Conservation (phyloP, 2,888 invertebrate genomes). For the Thyatira batis region DNA sequence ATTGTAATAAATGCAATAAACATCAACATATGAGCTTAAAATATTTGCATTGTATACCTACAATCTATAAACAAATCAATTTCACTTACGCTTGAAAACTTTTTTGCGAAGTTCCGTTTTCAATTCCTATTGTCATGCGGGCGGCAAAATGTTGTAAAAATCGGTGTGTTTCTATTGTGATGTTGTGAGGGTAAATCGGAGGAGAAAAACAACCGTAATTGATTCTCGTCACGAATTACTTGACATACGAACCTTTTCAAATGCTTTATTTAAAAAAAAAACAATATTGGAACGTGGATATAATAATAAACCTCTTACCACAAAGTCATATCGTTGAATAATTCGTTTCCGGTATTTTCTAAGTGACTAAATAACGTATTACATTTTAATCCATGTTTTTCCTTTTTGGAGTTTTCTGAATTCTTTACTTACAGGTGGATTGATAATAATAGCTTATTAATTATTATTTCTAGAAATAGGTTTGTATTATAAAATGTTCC, state of each 20-base stretch:
- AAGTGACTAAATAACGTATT: too few relatives aligned
- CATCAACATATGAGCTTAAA: not conserved
- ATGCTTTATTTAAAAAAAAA: not conserved
- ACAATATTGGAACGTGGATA: not conserved
- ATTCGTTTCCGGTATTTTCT: not conserved
- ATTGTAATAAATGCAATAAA: too few relatives aligned
- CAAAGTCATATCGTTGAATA: not conserved
- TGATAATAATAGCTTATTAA: too few relatives aligned
- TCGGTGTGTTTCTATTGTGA: constrained; percentile 28
- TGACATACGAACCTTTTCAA: constrained; percentile 16
- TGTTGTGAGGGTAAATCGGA: constrained; percentile 13
- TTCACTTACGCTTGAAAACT: not conserved
- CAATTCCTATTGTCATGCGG: constrained; percentile 22
- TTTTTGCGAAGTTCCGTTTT: not conserved
- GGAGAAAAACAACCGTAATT: constrained; percentile 30
- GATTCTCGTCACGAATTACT: constrained; percentile 29
- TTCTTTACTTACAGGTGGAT: too few relatives aligned
- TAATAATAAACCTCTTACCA: not conserved
- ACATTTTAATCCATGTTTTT: too few relatives aligned
- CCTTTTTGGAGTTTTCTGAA: too few relatives aligned
- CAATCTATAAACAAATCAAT: not conserved
- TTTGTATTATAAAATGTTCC: too few relatives aligned
- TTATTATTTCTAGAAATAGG: too few relatives aligned
- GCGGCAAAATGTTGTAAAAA: constrained; percentile 23
- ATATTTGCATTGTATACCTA: not conserved